Conservation (phyloP, 2,797 vertebrate genomes). For the Bufotes viridis region DNA sequence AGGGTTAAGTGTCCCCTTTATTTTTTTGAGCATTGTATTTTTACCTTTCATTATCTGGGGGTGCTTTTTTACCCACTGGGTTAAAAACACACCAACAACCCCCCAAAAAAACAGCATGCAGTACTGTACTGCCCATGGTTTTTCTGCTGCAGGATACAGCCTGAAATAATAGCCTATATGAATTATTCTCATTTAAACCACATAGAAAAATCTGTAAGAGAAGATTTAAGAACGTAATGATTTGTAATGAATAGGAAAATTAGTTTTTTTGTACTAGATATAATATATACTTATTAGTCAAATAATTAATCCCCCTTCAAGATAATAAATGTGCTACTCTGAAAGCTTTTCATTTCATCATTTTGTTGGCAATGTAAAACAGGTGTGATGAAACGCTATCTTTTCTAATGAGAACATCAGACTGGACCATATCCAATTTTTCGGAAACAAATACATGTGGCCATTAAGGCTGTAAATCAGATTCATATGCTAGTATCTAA, state of each 20-base stretch:
- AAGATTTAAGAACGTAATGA: background rate
- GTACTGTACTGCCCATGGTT: no score
- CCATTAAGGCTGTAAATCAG: slow-evolving; percentile 7
- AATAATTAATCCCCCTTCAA: background rate
- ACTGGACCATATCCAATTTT: background rate
- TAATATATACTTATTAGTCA: background rate
- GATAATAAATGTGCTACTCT: background rate
- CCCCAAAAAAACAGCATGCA: no score
- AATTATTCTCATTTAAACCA: background rate
- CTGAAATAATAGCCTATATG: background rate
- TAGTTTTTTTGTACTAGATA: background rate
- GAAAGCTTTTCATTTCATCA: background rate
- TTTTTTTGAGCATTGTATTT: no score
- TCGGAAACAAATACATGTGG: background rate
- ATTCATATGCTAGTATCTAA: background rate
- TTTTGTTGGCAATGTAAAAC: slow-evolving; percentile 3
- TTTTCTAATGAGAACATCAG: slow-evolving; percentile 10
- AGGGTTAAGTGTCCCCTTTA: no score
- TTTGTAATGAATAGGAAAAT: background rate
- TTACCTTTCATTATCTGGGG: no score
- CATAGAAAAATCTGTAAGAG: background rate
- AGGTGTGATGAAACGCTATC: slow-evolving; percentile 9
- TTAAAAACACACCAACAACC: no score
- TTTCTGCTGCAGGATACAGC: background rate
- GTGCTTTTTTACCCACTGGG: no score